phyloP scores from a whole-genome alignment of 2,888 invertebrate genomes.

The Prionchulus punctatus region DNA sequence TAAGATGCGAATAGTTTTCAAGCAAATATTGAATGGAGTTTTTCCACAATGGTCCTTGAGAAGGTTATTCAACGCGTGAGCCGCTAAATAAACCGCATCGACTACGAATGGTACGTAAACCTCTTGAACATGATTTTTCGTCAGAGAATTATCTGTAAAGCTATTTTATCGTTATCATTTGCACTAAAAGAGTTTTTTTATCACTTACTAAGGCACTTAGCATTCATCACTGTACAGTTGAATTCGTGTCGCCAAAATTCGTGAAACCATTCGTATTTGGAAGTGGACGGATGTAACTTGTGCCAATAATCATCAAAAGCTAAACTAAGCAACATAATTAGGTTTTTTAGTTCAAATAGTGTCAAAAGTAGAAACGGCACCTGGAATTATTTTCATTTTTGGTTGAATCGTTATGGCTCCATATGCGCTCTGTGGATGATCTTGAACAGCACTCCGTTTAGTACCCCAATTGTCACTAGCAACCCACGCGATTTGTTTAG shows the following conservation, averaged over 20 bases:
- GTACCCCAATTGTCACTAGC: constrained; percentile 57
- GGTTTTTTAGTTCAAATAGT: too few relatives aligned
- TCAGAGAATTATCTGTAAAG: neutral
- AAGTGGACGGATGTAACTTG: constrained; percentile 40
- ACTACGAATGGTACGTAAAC: constrained; percentile 33
- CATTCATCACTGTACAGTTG: constrained; percentile 5
- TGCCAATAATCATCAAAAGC: constrained; percentile 51
- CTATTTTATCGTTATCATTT: neutral
- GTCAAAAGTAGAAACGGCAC: too few relatives aligned
- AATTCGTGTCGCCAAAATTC: constrained; percentile 35
- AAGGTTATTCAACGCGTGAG: constrained; percentile 25
- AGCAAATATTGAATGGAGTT: constrained; percentile 1
- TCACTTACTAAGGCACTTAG: neutral
- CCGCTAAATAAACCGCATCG: constrained; percentile 28
- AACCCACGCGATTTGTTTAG: constrained; percentile 49
- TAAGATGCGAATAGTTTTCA: constrained; percentile 19
- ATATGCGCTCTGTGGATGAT: constrained; percentile 41
- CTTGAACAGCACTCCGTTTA: constrained; percentile 47
- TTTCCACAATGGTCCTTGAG: constrained; percentile 15
- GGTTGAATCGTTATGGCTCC: constrained; percentile 50
- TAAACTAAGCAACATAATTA: constrained; percentile 26
- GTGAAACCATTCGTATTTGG: constrained; percentile 34
- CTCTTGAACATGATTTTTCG: constrained; percentile 18
- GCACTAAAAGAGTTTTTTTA: neutral
- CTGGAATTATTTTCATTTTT: constrained; percentile 42